phyloP scores from a whole-genome alignment of 53 echinoderm and acorn worm genomes.

The Patiria pectinifera region DNA sequence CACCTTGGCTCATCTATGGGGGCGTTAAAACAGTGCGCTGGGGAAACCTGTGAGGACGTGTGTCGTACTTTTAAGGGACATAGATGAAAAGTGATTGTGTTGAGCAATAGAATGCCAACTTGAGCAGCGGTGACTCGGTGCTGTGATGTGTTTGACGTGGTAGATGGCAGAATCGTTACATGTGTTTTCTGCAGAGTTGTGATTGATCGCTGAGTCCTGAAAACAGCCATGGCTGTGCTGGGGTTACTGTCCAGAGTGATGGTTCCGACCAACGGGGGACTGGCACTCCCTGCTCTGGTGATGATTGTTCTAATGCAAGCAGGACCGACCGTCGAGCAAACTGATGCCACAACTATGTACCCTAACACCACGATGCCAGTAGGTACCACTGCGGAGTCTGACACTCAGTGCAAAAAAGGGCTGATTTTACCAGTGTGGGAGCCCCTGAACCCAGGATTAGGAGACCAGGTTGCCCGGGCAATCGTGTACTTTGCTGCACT shows the following conservation, averaged over 20 bases:
- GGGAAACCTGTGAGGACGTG: background rate
- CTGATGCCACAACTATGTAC: background rate
- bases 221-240: slow-evolving; percentile 35
- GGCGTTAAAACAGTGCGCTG: background rate
- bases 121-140: background rate
- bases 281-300: slow-evolving; percentile 2
- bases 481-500: slow-evolving; percentile 89
- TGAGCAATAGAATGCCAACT: background rate
- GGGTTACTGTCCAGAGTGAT: background rate
- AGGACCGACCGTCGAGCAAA: slow-evolving; percentile 27
- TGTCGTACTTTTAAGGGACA: background rate
- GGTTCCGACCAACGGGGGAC: background rate
- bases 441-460: slow-evolving; percentile 63
- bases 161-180: background rate
- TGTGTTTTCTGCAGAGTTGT: background rate
- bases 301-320: slow-evolving; percentile 50
- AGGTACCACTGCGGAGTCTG: background rate
- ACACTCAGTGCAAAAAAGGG: slow-evolving; percentile 18
- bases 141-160: background rate
- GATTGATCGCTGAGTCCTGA: background rate
- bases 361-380: background rate
- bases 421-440: slow-evolving; percentile 76
- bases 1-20: background rate
- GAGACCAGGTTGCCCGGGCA: slow-evolving; percentile 88
- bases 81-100: background rate